Conservation (phyloP, 1,140 invertebrate species). For the Pararge aegeria region DNA sequence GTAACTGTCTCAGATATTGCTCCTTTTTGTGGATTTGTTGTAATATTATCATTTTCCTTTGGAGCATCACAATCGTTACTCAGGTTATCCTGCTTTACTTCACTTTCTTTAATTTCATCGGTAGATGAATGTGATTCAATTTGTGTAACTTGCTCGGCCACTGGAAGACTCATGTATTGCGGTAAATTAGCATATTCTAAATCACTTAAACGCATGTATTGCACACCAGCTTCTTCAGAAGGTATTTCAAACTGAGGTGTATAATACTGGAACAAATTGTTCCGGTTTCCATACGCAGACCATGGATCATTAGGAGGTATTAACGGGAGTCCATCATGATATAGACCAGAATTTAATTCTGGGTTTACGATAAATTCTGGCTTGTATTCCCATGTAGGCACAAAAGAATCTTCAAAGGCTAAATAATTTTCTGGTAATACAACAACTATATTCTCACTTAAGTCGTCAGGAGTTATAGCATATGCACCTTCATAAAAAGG, state of each 20-base stretch:
- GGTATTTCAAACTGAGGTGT: conserved; percentile 57
- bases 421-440: conserved; percentile 73
- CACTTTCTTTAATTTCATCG: conserved; percentile 23
- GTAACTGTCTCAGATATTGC: conserved; percentile 9
- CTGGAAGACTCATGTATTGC: conserved; percentile 64
- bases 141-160: conserved; percentile 45
- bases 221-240: conserved; percentile 48
- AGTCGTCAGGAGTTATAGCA: conserved; percentile 50
- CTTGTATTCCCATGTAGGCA: conserved; percentile 69
- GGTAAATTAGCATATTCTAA: conserved; percentile 59
- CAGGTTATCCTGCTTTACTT: conserved; percentile 19
- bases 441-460: conserved; percentile 53
- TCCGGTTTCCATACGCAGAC: conserved; percentile 55
- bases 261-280: conserved; percentile 58
- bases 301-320: conserved; percentile 70
- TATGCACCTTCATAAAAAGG: conserved; percentile 75
- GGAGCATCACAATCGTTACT: conserved; percentile 5
- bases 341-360: conserved; percentile 54
- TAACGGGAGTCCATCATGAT: conserved; percentile 63
- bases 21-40: not conserved
- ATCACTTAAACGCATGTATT: conserved; percentile 68
- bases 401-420: conserved; percentile 74
- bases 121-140: conserved; percentile 24
- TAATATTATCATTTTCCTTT: conserved; percentile 3
- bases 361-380: conserved; percentile 49